Evolutionary conservation across 2,797 vertebrate species (phyloP), one percentile per base, ranked within the genome.

Genomic region (Meda fulgida): DNA sequence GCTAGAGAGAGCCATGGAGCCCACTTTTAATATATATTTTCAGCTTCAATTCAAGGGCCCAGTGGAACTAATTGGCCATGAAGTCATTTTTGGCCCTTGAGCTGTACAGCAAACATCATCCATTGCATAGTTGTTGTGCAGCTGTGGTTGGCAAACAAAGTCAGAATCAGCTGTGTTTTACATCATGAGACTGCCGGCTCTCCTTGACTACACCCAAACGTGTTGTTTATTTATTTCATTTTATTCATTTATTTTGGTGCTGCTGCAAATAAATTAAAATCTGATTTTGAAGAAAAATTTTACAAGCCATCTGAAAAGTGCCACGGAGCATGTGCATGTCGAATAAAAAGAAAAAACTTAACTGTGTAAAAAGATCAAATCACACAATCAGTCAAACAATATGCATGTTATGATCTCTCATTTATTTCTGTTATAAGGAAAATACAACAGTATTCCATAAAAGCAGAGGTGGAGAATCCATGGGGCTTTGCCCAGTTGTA

Each of bases 391-490:
- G 7, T 53, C 72, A 84, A 87, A 78, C 66, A 77, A 73, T 71
- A 78, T 92, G 48, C 85, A 86, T 91, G 89, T 81, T 85, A 91
- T 90, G 84, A 93, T 87, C 90, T 94, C 91, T 90, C 85, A 91
- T 95, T 96, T 95, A 94, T 95, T 95, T 93, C 93, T 95, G 93
- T 91, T 94, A 95, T 94, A 94, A 95, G 93, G 94, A 94, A 95
- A 94, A 94, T 94, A 95, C 94, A 95, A 94, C 94, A 93, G 88
- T 94, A 89, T 93, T 94, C 89, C 91, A 92, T 92, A 92, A 94
- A 94, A 95, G 92, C 93, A 94, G 93, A 94, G 92, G 91, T 89
- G 90, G 90, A 93, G 89, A 90, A 92, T 93, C 89, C 90, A 87
- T 92, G 90, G 90, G 91, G 90, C 91, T 88, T 75, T 78, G 91